A percentile compares a stretch with the other conserved stretches of the same genome.
Conservation (phyloP, 2,888 invertebrate species). For the Ochropleura leucogaster region DNA sequence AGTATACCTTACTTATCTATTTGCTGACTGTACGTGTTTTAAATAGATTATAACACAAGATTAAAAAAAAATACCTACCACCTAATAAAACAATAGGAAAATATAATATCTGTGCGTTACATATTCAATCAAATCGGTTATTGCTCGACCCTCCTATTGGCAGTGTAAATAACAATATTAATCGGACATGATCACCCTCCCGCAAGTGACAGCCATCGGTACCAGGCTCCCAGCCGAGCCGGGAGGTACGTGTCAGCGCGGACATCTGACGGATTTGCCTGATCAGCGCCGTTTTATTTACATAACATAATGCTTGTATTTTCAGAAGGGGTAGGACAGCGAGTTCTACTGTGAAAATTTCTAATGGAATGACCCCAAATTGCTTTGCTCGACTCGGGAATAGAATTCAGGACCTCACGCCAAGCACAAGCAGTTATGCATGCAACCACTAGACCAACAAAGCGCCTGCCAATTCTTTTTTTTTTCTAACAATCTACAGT, state of each 20-base stretch:
- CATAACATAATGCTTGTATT: background rate
- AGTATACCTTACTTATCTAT: no score
- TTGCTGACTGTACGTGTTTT: background rate
- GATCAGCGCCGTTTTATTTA: constrained; percentile 2
- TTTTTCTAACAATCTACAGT: background rate
- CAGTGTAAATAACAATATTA: constrained; percentile 43
- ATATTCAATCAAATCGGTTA: constrained; percentile 18
- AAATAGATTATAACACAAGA: background rate
- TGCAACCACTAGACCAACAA: background rate
- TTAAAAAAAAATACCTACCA: no score
- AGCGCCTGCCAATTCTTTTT: background rate
- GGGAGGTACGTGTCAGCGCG: constrained; percentile 33
- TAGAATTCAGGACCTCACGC: background rate
- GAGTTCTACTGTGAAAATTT: background rate
- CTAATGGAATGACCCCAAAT: background rate
- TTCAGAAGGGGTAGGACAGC: background rate
- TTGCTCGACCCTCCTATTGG: constrained; percentile 31
- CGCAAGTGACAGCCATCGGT: constrained; percentile 17
- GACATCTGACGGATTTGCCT: constrained; percentile 25
- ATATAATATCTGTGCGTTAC: background rate
- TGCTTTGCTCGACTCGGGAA: background rate
- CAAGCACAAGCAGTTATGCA: background rate
- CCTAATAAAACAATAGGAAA: background rate
- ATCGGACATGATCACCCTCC: constrained; percentile 18
- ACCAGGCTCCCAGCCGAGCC: constrained; percentile 13